Evolutionary conservation across 2,113 vertebrate species (phyloP).

Genomic region (Ramphastos sulfuratus): DNA sequence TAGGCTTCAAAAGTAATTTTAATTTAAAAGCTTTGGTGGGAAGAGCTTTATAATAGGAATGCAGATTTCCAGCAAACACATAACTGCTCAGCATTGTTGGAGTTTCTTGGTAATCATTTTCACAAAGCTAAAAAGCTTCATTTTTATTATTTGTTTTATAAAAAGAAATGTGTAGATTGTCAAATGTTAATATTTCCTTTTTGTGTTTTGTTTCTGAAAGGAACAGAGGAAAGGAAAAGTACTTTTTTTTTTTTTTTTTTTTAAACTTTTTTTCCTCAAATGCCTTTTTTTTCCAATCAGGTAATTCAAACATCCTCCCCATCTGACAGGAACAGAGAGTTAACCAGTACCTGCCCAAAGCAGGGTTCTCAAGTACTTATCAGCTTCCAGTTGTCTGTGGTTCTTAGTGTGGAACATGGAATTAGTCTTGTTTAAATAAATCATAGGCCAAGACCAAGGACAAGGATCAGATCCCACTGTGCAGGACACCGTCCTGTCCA

Average conservation of each 20-base stretch:
- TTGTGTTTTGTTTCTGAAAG: constrained; percentile 47
- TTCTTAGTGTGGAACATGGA: background rate
- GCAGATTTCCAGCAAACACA: constrained; percentile 36
- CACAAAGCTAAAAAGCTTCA: background rate
- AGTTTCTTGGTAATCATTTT: constrained; percentile 16
- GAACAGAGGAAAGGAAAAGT: constrained; percentile 37
- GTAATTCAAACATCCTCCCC: constrained; percentile 69
- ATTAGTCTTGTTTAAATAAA: background rate
- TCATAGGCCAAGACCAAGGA: background rate
- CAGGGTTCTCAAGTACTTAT: background rate
- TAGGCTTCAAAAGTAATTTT: constrained; percentile 53
- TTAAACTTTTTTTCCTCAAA: background rate
- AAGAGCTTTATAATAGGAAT: constrained; percentile 38
- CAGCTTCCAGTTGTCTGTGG: background rate
- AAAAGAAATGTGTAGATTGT: constrained; percentile 28
- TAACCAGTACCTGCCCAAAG: constrained; percentile 45
- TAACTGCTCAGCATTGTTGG: constrained; percentile 2
- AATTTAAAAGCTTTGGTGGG: constrained; percentile 50
- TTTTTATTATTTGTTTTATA: constrained; percentile 43
- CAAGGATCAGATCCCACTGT: background rate
- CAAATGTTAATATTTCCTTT: constrained; percentile 22
- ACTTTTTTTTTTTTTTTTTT: background rate
- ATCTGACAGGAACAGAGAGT: constrained; percentile 49
- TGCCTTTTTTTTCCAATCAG: constrained; percentile 57
- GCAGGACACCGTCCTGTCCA: background rate